Conservation (phyloP, 2,888 invertebrate species). For the Hedychridium roseum region DNA sequence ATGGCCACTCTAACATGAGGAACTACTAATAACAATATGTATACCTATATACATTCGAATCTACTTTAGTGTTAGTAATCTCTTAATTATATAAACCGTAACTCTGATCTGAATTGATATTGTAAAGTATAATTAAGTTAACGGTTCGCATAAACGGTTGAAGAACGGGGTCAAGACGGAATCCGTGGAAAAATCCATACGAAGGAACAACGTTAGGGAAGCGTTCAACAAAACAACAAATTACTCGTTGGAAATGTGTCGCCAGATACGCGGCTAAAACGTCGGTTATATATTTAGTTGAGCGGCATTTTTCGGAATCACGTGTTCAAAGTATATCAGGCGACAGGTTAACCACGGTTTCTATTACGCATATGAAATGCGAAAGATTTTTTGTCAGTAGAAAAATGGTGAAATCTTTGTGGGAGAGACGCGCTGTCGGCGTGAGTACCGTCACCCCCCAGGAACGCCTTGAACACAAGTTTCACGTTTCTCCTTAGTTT, state of each 20-base stretch:
- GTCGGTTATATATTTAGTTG: constrained; percentile 10
- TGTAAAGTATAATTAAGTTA: constrained; percentile 15
- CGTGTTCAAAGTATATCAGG: constrained; percentile 44
- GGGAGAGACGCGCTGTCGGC: constrained; percentile 55
- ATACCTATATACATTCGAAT: constrained; percentile 12
- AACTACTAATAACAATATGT: constrained; percentile 42
- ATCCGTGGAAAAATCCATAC: constrained; percentile 28
- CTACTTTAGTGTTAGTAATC: constrained; percentile 3
- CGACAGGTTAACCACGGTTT: constrained; percentile 50
- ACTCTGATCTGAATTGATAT: constrained; percentile 12
- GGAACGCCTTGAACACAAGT: constrained; percentile 53
- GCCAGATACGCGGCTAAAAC: constrained; percentile 22
- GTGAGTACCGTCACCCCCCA: constrained; percentile 58
- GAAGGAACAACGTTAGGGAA: too few species aligned
- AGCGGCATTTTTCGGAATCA: constrained; percentile 49
- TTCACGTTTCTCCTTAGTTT: constrained; percentile 46
- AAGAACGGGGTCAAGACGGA: constrained; percentile 17
- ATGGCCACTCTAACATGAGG: constrained; percentile 50
- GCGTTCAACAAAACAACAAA: constrained; percentile 47
- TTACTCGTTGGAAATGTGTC: constrained; percentile 28
- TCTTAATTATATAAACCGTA: constrained; percentile 12
- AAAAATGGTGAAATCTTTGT: constrained; percentile 48
- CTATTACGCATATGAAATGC: constrained; percentile 18
- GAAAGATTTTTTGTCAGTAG: constrained; percentile 29
- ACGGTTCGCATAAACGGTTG: constrained; percentile 7